Base-by-base conservation (phyloP, 92 coral and sea anemone genomes). In the Actinostola sp. region DNA sequence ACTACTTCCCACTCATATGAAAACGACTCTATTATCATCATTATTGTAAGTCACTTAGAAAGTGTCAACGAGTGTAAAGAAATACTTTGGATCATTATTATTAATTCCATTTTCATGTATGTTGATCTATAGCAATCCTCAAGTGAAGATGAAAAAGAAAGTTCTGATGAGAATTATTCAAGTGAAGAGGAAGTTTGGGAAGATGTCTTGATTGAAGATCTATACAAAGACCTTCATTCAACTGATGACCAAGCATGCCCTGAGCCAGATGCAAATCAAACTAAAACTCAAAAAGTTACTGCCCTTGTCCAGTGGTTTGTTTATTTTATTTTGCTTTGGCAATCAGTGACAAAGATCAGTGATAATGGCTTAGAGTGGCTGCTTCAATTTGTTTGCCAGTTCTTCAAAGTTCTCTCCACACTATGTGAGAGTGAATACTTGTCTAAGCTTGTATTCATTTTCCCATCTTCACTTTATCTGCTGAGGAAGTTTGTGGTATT, bases 301-400 rank as follows among this genome's bases (percentile, higher is more conserved):
- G 63, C 76, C 12, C 61, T 78, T 63, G 84, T 63, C 4, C 76
- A 71, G 14, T 84, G 89, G 84, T 66, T 83, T 64, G 49, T 76
- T n/a, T 76, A 76, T 38, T 83, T 83, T 28, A 14, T 83, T 68
- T 44, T 76, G 12, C 59, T 76, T 13, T 78, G 76, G 85, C 84
- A 84, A 49, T 59, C 80, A 21, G 51, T 66, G 13, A 53, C 73
- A 61, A 70, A 67, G 45, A 51, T 83, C 41, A 82, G 83, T 76
- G 82, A 71, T 28, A 54, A 64, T 80, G 86, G 79, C n/a, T 29
- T 72, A 23, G 68, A 65, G 28, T 81, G 86, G 75, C 50, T 81
- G 42, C 75, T 81, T 20, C 86, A 73, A 64, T 72, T 72, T 59
- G 39, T 65, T 10, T 70, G 32, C 30, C 66, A 70, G 71, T 78